Conservation (phyloP, 2,797 vertebrate genomes). For the Sebastes baramenuke region DNA sequence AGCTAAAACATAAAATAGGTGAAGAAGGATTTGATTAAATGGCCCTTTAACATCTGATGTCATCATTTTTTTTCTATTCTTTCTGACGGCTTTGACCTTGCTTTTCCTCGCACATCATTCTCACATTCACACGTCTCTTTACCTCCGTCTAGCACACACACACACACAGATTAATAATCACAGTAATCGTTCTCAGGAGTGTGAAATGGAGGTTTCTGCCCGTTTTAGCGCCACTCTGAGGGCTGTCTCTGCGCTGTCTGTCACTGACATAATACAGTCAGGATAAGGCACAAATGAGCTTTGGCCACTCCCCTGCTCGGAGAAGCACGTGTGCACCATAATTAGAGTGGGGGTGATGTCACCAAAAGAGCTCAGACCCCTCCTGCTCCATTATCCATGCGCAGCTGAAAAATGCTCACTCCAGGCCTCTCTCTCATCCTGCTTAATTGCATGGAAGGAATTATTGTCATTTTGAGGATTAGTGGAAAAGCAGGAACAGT, state of each 20-base stretch:
- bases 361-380: slow-evolving; percentile 71
- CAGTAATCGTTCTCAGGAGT: slow-evolving; percentile 37
- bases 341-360: slow-evolving; percentile 84
- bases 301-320: slow-evolving; percentile 70
- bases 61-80: slow-evolving; percentile 8
- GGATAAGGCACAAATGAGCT: slow-evolving; percentile 67
- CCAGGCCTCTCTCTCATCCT: slow-evolving; percentile 72
- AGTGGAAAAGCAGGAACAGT: slow-evolving; percentile 56
- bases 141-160: slow-evolving; percentile 34
- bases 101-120: slow-evolving; percentile 16
- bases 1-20: neutral
- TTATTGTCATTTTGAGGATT: slow-evolving; percentile 79
- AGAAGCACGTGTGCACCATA: slow-evolving; percentile 77
- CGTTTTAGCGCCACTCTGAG: slow-evolving; percentile 55
- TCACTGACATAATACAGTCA: slow-evolving; percentile 64
- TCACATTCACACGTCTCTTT: slow-evolving; percentile 27
- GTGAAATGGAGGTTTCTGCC: slow-evolving; percentile 66
- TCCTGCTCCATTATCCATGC: slow-evolving; percentile 66
- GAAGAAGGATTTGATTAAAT: slow-evolving; percentile 7
- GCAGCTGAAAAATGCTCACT: slow-evolving; percentile 73
- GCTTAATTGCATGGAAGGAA: slow-evolving; percentile 81
- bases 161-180: slow-evolving; percentile 53
- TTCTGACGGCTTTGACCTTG: slow-evolving; percentile 54
- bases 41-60: slow-evolving; percentile 4
- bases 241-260: slow-evolving; percentile 56